Base-by-base conservation (phyloP, 2,797 vertebrate genomes). In the Lates japonicus region DNA sequence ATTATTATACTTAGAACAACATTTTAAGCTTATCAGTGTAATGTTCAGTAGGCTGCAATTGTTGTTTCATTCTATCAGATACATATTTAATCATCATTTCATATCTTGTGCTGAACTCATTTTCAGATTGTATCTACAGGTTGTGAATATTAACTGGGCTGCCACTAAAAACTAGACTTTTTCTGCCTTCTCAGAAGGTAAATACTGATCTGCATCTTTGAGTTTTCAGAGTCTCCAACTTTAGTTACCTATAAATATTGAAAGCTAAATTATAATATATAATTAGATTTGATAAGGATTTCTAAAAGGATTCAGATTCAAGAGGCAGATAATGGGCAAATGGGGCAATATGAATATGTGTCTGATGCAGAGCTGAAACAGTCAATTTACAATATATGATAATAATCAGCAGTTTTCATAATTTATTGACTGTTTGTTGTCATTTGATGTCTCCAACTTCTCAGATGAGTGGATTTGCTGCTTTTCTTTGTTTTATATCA, bases 1-100 rank as follows among this genome's bases (percentile, higher is more conserved):
- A 61, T 31, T 48, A 74, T 61, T 42, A 78, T 35, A 57, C 46
- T 63, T 62, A 49, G 66, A 77, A 82, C 9, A 76, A 54, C 65
- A 67, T 69, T 70, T 80, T 1, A 72, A 63, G 39, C 14, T 57
- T n/a, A 75, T 77, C 11, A 76, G 20, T 14, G 14, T 17, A 54
- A 70, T 2, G 76, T 55, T 68, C 58, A 82, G 57, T 44, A 46
- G 33, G 57, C 54, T 55, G 63, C 46, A 69, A 65, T 35, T 60
- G 31, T 51, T 57, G 31, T 58, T 74, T 58, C 55, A 81, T 69
- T 74, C 54, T 41, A 52, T 48, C 67, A 68, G 66, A 77, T 74
- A 42, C 42, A 79, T 62, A 59, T 81, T 88, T 76, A 67, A 72
- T 76, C 22, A 61, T 58, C 60, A 59, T 37, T 78, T 83, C 57